Base-by-base conservation (phyloP, 2,888 invertebrate species). In the Folsomia manolachei region DNA sequence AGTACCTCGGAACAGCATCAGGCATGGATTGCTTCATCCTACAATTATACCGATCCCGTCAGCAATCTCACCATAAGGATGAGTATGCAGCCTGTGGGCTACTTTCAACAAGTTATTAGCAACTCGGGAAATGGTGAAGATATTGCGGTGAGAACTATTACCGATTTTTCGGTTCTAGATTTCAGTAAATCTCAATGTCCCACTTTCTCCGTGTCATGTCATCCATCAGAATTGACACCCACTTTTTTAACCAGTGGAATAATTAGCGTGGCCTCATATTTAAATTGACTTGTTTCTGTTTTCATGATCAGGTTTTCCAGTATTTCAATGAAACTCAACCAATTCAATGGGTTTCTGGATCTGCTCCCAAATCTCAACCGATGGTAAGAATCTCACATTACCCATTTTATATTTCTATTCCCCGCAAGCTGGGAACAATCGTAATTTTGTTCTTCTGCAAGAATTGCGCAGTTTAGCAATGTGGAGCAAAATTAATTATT, bases 291-390 rank as follows among this genome's bases (percentile, higher is more conserved):
- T 67, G 39, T 60, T 53, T 53, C 27, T 4, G 66, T 63, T 14
- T 72, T n/a, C n/a, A n/a, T n/a, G n/a, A n/a, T n/a, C 75, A 88
- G 89, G 88, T 87, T 81, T 89, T 88, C 82, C 86, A 85, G 83
- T 91, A 90, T 82, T 86, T 90, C 65, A 88, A 90, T 61, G 86
- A 86, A 0, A 87, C 87, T 0, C 84, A 86, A 25, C 87, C 86
- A 26, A 91, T 94, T 76, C 88, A 89, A 72, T 95, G 95, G 95
- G 87, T 92, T 0, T 89, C 89, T 0, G 91, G 91, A 0, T 85
- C 85, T 7, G 88, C 90, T 0, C 95, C 95, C 0, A 83, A 85
- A 7, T 90, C 92, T 0, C 93, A 93, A 81, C 95, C 95, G 0
- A 83, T n/a, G n/a, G 51, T 51, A 9, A 51, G 9, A 11, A 9